Evolutionary conservation across 2,113 vertebrate species (phyloP), one percentile per base, ranked within the genome.

Genomic region (Baryphthengus martii): DNA sequence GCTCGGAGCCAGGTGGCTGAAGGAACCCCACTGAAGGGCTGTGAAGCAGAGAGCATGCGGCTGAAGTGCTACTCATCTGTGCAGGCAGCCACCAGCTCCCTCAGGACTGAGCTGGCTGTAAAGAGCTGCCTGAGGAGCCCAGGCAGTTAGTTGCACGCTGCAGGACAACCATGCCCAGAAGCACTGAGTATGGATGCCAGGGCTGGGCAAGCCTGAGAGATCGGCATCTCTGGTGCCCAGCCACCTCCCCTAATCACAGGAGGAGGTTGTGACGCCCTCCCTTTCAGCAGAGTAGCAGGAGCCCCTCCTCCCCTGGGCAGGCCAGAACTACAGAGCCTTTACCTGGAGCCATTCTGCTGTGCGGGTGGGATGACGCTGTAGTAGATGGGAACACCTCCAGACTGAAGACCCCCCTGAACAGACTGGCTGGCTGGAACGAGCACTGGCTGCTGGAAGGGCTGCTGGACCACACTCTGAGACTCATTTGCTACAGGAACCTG

Each of bases 261-360:
- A 83, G 42, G 1, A 19, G 33, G 73, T 35, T 7, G 50, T 33
- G 24, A 2, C 4, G 20, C 31, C 59, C 50, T 25, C n/a, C n/a
- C n/a, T 20, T 39, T 49, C 45, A 29, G 61, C 1, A 25, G 15
- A 39, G 75, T 52, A 79, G 65, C 73, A 49, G 70, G 55, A 65
- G 7, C 50, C 39, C 19, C 16, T 67, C 18, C 20, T 65, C 39
- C 61, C 74, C 52, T 15, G 1, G 37, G 39, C 31, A 59, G n/a
- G 47, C 9, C 26, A 16, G 42, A 29, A 35, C 31, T 1, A 6
- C 6, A 7, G 23, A 5, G 49, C 70, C 66, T 92, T 96, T 82
- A 99, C 99, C 99, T 99, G 96, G 99, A 98, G 98, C 99, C 99
- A 1, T 99, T 99, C 98, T 99, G 99, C 95, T 99, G 99, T 96